phyloP scores from a whole-genome alignment of 2,888 invertebrate genomes.

The Cosmorhoe ocellata region DNA sequence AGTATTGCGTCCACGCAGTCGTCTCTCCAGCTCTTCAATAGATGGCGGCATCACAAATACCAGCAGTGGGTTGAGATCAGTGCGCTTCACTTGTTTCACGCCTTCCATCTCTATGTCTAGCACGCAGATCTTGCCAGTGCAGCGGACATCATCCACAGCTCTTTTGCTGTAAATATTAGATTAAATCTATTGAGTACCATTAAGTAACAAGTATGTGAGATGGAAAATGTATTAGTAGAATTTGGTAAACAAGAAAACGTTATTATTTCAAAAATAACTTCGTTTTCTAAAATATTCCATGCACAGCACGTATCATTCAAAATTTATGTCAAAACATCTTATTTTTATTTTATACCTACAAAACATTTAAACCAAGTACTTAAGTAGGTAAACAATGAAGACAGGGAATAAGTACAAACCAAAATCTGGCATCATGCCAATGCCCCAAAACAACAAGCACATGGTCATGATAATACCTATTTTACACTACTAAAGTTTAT shows the following conservation, averaged over 20 bases:
- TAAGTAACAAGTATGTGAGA: too few species aligned
- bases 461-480: conserved; percentile 52
- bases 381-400: conserved; percentile 56
- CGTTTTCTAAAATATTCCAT: too few species aligned
- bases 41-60: conserved; percentile 97
- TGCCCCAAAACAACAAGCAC: conserved; percentile 66
- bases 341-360: conserved; percentile 7
- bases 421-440: conserved; percentile 64
- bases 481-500: not conserved
- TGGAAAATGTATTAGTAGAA: too few species aligned
- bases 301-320: too few species aligned
- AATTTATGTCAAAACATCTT: not conserved
- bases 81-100: conserved; percentile 91
- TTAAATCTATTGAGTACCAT: too few species aligned
- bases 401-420: conserved; percentile 44
- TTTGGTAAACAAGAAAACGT: not conserved
- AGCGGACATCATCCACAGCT: conserved; percentile 91
- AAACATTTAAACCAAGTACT: conserved; percentile 19
- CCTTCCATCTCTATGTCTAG: conserved; percentile 98
- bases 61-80: conserved; percentile 90
- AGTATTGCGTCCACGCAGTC: conserved; percentile 90
- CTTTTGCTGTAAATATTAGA: conserved; percentile 84
- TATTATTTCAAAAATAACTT: too few species aligned
- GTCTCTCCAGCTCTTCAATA: conserved; percentile 87
- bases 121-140: conserved; percentile 93